A percentile compares a stretch with the other conserved stretches of the same genome.
Conservation (phyloP, 2,888 invertebrate species). For the Nephrotoma guestfalica region DNA sequence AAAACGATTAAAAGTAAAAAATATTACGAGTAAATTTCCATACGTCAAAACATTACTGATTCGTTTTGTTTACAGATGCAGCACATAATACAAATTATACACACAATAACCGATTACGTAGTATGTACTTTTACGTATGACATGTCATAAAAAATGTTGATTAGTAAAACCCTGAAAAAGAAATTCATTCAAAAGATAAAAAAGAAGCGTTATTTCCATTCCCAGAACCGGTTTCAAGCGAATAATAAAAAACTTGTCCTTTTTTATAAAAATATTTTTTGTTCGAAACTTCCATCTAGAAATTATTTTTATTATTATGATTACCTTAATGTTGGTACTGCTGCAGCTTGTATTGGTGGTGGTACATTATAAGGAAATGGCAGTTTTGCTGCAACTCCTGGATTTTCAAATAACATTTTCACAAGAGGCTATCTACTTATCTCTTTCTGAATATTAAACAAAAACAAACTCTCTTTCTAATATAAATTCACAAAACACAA, state of each 20-base stretch:
- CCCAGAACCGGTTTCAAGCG: background rate
- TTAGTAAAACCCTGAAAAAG: no score
- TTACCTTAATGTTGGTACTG: conserved; percentile 33
- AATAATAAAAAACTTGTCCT: background rate
- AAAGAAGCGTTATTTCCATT: background rate
- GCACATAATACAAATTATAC: no score
- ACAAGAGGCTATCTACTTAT: background rate
- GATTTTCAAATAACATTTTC: conserved; percentile 55
- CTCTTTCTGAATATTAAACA: background rate
- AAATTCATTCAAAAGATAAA: no score
- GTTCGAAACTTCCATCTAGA: background rate
- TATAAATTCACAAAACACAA: background rate
- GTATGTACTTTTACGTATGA: no score
- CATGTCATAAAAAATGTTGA: no score
- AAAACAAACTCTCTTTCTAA: background rate
- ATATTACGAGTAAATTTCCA: no score
- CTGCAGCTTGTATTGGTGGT: conserved; percentile 42
- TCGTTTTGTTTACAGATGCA: no score
- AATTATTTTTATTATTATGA: conserved; percentile 8
- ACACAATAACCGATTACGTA: no score
- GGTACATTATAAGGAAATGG: conserved; percentile 57
- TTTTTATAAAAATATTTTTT: background rate
- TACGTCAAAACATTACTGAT: no score
- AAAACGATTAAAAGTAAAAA: no score
- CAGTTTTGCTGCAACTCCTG: conserved; percentile 45